A percentile compares a stretch with the other conserved stretches of the same genome.
Conservation (phyloP, 2,888 invertebrate species). For the Pyrrhia umbra region DNA sequence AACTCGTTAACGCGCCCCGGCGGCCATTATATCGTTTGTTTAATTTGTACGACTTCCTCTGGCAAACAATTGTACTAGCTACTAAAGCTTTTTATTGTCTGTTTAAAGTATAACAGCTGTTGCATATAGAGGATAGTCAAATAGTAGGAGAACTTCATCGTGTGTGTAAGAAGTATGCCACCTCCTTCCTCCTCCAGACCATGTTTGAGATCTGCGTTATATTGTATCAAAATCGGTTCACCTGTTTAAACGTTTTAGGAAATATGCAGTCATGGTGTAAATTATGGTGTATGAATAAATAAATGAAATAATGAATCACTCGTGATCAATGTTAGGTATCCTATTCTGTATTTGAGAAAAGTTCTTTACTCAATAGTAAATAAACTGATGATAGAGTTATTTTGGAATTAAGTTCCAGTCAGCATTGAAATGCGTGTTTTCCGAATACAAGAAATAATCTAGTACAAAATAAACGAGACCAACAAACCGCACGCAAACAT, state of each 20-base stretch:
- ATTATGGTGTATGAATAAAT: too few relatives aligned
- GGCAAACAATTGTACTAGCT: constrained; percentile 41
- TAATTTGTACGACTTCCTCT: constrained; percentile 54
- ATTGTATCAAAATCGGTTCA: background rate
- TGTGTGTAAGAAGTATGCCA: background rate
- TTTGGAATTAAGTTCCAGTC: too few relatives aligned
- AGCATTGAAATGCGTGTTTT: too few relatives aligned
- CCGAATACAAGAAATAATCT: background rate
- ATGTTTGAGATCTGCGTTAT: too few relatives aligned
- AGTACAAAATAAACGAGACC: background rate
- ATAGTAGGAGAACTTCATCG: background rate
- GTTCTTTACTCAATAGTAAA: too few relatives aligned
- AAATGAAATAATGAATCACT: too few relatives aligned
- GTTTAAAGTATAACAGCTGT: background rate
- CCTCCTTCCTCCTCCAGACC: too few relatives aligned
- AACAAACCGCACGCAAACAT: constrained; percentile 27
- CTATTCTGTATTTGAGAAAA: too few relatives aligned
- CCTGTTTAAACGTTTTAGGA: too few relatives aligned
- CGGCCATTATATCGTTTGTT: constrained; percentile 56
- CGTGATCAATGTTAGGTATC: too few relatives aligned
- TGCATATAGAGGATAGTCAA: background rate
- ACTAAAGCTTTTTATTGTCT: constrained; percentile 12
- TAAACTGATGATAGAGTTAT: too few relatives aligned
- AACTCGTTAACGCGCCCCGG: constrained; percentile 70
- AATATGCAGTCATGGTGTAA: too few relatives aligned